Evolutionary conservation across 2,888 invertebrate species (phyloP), one percentile per base, ranked within the genome.

Genomic region (Diaphora mendica): DNA sequence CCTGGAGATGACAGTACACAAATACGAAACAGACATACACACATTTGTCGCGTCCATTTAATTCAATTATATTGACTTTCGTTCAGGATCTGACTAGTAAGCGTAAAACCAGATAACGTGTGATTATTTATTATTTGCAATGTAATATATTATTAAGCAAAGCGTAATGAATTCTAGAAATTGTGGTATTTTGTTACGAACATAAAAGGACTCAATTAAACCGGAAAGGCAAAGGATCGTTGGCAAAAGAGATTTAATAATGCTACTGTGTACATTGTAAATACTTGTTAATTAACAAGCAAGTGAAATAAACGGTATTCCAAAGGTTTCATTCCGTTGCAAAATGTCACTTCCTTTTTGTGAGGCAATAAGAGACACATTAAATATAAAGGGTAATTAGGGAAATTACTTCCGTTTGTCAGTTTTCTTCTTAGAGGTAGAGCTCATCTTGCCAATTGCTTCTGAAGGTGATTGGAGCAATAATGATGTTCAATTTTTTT

Each of bases 91-190:
- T 77, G 81, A 78, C 78, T 82, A 80, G 78, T 77, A 74, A 82
- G 77, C 80, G 77, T 80, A 77, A 82, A 84, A 84, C 81, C 77
- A 82, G 82, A 85, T 89, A 82, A 84, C 44, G 62, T 73, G 55
- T 17, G 80, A 83, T 86, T 86, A 82, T 86, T 86, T 85, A 84
- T 80, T 82, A 85, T 87, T 81, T 73, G 71, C 75, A 78, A 77
- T 81, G 78, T 59, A 23, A 9, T 85, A 84, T 81, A 85, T 86
- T 86, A 87, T 88, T 89, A 84, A 89, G 85, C 80, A 81, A 80
- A 86, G 84, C 83, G 73, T 68, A 74, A 42, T 71, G 70, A 75
- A 75, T 76, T 81, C 78, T 79, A 80, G 30, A 76, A 75, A 76
- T 51, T 77, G 67, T 73, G 79, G 71, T 77, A 75, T 77, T 81